phyloP scores from a whole-genome alignment of 1,140 invertebrate genomes.

The Lordiphosa stackelbergi region DNA sequence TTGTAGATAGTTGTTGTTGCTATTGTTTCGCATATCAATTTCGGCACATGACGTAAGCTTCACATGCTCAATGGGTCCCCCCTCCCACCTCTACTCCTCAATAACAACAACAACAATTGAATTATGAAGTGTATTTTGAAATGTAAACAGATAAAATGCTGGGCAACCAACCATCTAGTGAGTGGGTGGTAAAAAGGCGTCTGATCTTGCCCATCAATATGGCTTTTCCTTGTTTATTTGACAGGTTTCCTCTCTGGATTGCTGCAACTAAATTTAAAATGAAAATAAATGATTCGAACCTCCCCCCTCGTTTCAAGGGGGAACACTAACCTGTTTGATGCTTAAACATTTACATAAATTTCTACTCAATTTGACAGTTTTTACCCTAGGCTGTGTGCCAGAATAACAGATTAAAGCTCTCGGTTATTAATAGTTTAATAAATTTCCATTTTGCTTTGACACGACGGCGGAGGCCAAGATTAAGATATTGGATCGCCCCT shows the following conservation, averaged over 20 bases:
- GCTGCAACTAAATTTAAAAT: slow-evolving; percentile 6
- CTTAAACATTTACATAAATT: too few relatives aligned
- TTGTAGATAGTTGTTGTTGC: slow-evolving; percentile 32
- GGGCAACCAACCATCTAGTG: not conserved
- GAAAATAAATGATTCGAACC: not conserved
- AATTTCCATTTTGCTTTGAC: too few relatives aligned
- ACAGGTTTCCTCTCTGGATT: slow-evolving; percentile 23
- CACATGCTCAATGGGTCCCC: slow-evolving; percentile 59
- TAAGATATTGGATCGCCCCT: too few relatives aligned
- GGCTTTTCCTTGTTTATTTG: not conserved
- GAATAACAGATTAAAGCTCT: too few relatives aligned
- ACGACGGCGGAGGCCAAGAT: too few relatives aligned
- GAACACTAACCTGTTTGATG: too few relatives aligned
- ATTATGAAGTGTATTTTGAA: slow-evolving; percentile 69
- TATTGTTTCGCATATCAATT: slow-evolving; percentile 66
- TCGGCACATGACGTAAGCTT: slow-evolving; percentile 73
- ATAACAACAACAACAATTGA: slow-evolving; percentile 29
- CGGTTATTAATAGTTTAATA: too few relatives aligned
- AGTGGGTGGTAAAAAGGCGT: not conserved
- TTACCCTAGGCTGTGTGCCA: too few relatives aligned
- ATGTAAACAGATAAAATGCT: slow-evolving; percentile 66
- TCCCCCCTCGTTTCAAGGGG: slow-evolving; percentile 1
- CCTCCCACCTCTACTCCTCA: slow-evolving; percentile 9
- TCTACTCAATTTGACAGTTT: too few relatives aligned
- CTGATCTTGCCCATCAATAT: too few relatives aligned